Percentiles rank a stretch among this genome's conserved stretches.
These are phyloP conservation scores for Oscheius sp. DNA, from an alignment of 2,888 invertebrate species.

Conservation along the genomic window DNA sequence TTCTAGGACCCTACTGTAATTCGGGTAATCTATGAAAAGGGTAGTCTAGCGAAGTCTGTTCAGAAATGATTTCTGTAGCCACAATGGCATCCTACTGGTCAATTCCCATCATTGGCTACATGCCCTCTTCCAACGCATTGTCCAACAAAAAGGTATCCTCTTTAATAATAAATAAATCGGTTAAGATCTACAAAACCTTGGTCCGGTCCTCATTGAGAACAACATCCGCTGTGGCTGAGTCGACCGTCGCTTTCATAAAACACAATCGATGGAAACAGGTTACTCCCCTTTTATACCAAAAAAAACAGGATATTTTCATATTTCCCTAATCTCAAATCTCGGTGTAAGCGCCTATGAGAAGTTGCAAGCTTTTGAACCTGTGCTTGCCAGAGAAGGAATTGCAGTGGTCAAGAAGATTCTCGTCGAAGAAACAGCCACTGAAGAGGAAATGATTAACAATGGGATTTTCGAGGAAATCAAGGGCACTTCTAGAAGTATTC, in stretches of 20 bases:
- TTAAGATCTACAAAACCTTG: slow-evolving; percentile 63
- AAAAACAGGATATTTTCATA: slow-evolving; percentile 21
- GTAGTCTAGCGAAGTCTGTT: not conserved
- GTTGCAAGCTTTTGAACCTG: slow-evolving; percentile 49
- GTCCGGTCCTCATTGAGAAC: slow-evolving; percentile 46
- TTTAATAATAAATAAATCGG: too few species aligned
- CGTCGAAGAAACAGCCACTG: slow-evolving; percentile 51
- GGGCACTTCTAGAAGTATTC: slow-evolving; percentile 48
- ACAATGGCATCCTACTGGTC: slow-evolving; percentile 62
- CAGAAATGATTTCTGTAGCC: slow-evolving; percentile 56
- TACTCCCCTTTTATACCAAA: not conserved
- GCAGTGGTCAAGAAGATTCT: slow-evolving; percentile 45
- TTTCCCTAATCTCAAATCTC: slow-evolving; percentile 55
- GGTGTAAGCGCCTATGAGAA: slow-evolving; percentile 52
- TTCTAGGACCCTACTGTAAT: slow-evolving; percentile 59
- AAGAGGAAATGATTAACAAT: slow-evolving; percentile 45
- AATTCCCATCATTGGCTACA: slow-evolving; percentile 58
- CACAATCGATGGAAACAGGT: slow-evolving; percentile 49
- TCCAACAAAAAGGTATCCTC: slow-evolving; percentile 53
- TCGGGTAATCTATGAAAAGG: slow-evolving; percentile 38
- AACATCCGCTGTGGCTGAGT: slow-evolving; percentile 44
- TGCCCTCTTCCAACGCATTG: slow-evolving; percentile 55
- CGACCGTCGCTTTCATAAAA: slow-evolving; percentile 48
- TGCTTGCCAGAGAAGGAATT: slow-evolving; percentile 41
- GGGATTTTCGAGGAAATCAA: slow-evolving; percentile 55